Base-by-base conservation (phyloP, 2,888 invertebrate genomes). In the Hirtodrosophila trivittata region DNA sequence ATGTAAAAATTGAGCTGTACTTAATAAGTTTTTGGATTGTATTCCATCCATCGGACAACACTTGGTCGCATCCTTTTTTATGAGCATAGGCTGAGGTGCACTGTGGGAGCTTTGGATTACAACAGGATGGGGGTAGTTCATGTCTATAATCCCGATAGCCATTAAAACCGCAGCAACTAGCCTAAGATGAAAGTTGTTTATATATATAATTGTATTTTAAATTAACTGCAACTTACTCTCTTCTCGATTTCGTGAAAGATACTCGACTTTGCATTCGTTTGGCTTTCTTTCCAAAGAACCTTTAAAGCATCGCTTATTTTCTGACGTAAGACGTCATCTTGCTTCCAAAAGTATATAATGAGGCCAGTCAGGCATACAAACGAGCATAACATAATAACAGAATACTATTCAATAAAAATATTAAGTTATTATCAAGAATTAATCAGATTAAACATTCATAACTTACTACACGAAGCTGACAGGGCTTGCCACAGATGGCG, bases 151-250 rank as follows among this genome's bases (percentile, higher is more conserved):
- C 35, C 0, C 0, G 1, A 16, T 1, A 2, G 0, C 46, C 45
- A 30, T 54, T 5, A 1, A 14, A 0, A 5, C 67, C 67, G 8
- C 67, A 67, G 26, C 67, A 67, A 5, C 42, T 7, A 0, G 55
- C 6, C 67, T 60, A 16, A 12, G 7, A 35, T 12, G 2, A 13
- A 7, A 13, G 1, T 4, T 35, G 7, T 35, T 10, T 35, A n/a
- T 35, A 35, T 12, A 12, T 35, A 12, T 35, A 13, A 13, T 13
- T 35, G 7, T 35, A 3, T 35, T 35, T 13, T n/a, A 10, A 10
- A 13, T 13, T 2, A 12, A 10, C 3, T 1, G 1, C 0, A 1
- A 8, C 47, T 45, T 39, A 66, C 66, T 0, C 8, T 1, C 7
- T 1, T 33, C 26, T 66, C 57, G 4, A 65, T 0, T 0, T 0